These are phyloP conservation scores for Scolopax bukidnonensis DNA, from an alignment of 2,797 vertebrate species.

Conservation along the genomic window DNA sequence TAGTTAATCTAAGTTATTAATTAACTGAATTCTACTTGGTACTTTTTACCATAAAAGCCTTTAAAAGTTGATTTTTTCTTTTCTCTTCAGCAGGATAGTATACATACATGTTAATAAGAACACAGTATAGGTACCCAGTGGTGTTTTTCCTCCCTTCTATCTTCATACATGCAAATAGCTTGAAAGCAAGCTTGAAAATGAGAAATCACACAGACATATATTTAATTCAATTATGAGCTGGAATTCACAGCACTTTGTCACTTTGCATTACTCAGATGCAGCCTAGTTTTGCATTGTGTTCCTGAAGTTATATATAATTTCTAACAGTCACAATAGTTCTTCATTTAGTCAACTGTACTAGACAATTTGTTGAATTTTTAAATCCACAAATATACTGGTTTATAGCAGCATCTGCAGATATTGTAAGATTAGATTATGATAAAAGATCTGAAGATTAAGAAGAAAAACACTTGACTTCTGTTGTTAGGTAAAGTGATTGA, in stretches of 20 bases:
- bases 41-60: background rate
- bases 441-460: background rate
- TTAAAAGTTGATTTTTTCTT: conserved; percentile 6
- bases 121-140: background rate
- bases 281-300: conserved; percentile 77
- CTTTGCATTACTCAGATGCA: conserved; percentile 61
- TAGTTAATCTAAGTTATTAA: background rate
- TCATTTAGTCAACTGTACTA: background rate
- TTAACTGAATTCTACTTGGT: background rate
- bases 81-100: background rate
- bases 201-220: background rate
- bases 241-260: conserved; percentile 62
- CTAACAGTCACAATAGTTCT: conserved; percentile 21
- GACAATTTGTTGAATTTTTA: background rate
- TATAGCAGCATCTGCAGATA: background rate
- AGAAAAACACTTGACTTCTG: conserved; percentile 11
- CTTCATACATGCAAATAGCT: background rate
- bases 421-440: background rate
- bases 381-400: background rate
- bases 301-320: conserved; percentile 63
- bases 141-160: background rate
- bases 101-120: background rate
- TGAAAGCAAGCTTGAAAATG: background rate
- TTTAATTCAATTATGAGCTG: background rate
- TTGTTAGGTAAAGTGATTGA: conserved; percentile 28